Conservation (phyloP, 2,113 vertebrate species). For the Picathartes gymnocephalus region DNA sequence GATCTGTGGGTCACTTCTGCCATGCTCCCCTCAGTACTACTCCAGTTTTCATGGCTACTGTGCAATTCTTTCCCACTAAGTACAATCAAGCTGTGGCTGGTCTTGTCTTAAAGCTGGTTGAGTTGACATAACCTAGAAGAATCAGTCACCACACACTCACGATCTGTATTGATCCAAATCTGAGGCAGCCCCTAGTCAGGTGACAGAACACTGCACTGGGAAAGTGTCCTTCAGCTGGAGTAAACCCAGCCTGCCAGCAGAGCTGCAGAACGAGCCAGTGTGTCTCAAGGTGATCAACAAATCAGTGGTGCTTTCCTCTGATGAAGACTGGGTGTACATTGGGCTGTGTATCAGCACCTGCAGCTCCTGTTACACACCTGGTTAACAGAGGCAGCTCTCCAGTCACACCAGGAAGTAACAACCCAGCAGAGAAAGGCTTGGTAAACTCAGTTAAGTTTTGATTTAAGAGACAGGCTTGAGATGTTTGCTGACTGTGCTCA, state of each 20-base stretch:
- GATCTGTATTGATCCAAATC: background rate
- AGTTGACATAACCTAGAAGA: background rate
- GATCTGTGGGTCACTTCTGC: background rate
- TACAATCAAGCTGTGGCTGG: background rate
- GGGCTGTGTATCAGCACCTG: background rate
- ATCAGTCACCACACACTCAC: background rate
- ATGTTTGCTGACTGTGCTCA: background rate
- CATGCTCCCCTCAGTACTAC: background rate
- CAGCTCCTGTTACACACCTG: background rate
- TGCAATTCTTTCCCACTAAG: background rate
- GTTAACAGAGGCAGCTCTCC: background rate
- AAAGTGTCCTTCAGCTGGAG: background rate
- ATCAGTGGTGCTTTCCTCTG: background rate
- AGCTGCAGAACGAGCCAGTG: background rate
- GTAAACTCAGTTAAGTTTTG: background rate
- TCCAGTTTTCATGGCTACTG: background rate
- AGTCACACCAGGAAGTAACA: background rate
- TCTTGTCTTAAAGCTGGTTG: background rate
- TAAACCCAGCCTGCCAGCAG: background rate
- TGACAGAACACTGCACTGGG: background rate
- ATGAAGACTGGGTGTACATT: no score
- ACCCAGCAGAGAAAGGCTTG: background rate
- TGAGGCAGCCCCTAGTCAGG: background rate
- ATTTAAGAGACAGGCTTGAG: background rate
- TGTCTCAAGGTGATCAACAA: accelerated